These are phyloP conservation scores for Eristalis intricaria DNA, from an alignment of 2,888 invertebrate species.

Conservation along the genomic window DNA sequence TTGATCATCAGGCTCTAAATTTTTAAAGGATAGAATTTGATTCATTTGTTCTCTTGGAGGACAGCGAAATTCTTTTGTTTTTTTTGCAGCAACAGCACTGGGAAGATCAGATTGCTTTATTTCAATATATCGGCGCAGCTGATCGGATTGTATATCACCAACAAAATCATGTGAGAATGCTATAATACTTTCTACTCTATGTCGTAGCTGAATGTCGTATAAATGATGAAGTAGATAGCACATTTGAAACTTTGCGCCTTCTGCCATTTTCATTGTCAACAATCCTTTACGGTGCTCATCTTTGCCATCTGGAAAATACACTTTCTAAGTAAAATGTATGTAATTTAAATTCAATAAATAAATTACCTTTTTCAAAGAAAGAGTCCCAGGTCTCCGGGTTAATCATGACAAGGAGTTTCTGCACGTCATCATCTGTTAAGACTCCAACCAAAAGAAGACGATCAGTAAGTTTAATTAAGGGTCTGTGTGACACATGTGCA, in stretches of 20 bases:
- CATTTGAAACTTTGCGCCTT: conserved; percentile 98
- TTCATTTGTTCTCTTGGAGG: conserved; percentile 99
- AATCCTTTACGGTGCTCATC: conserved; percentile 96
- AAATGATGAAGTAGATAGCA: conserved; percentile 98
- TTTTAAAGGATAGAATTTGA: conserved; percentile 95
- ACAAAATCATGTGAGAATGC: conserved; percentile 98
- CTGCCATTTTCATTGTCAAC: conserved; percentile 98
- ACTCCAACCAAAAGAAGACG: conserved; percentile 96
- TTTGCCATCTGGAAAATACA: conserved; percentile 86
- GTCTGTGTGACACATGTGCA: conserved; percentile 83
- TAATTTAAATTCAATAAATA: not conserved
- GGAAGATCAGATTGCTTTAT: conserved; percentile 99
- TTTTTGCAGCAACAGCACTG: conserved; percentile 98
- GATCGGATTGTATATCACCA: conserved; percentile 95
- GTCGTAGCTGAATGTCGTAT: conserved; percentile 96
- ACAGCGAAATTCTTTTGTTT: conserved; percentile 99
- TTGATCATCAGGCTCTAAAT: conserved; percentile 90
- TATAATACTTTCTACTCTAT: conserved; percentile 97
- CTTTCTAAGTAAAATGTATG: not conserved
- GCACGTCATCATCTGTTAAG: conserved; percentile 95
- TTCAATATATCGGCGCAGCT: conserved; percentile 96
- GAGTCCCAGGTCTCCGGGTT: conserved; percentile 98
- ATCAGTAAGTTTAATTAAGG: conserved; percentile 96
- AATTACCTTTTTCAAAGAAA: conserved; percentile 89
- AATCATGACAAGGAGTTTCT: conserved; percentile 95